A percentile compares a stretch with the other conserved stretches of the same genome.
These are phyloP conservation scores for Macrobrachium rosenbergii DNA, from an alignment of 1,140 invertebrate genomes.

Conservation along the genomic window DNA sequence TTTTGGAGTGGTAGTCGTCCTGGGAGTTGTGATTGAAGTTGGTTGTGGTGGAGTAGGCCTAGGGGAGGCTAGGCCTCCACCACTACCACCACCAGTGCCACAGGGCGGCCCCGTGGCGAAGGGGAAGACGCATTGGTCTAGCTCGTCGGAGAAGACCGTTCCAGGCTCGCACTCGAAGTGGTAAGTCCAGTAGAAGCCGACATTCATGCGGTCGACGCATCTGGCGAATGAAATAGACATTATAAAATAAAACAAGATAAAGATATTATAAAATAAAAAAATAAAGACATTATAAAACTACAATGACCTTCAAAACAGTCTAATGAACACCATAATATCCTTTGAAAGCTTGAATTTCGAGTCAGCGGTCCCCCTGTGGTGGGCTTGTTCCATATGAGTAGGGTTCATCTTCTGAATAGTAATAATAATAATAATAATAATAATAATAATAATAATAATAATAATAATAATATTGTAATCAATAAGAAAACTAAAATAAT, in stretches of 20 bases:
- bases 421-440: not conserved
- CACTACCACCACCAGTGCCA: not conserved
- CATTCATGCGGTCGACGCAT: constrained; percentile 24
- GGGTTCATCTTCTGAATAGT: too few relatives aligned
- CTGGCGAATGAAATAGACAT: not conserved
- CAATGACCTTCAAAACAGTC: too few relatives aligned
- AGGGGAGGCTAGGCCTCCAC: not conserved
- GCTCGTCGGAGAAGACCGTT: constrained; percentile 8
- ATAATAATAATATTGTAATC: too few relatives aligned
- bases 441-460: not conserved
- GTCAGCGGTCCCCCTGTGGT: too few relatives aligned
- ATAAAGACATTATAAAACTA: too few relatives aligned
- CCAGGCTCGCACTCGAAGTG: constrained; percentile 20
- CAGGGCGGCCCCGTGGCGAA: constrained; percentile 2
- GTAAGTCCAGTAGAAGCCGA: constrained; percentile 31
- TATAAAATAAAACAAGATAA: too few relatives aligned
- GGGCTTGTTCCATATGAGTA: too few relatives aligned
- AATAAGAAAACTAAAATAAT: too few relatives aligned
- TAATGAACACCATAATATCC: too few relatives aligned
- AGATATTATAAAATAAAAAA: too few relatives aligned
- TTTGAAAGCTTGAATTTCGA: too few relatives aligned
- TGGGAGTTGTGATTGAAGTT: not conserved
- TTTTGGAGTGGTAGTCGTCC: not conserved
- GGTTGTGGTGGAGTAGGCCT: not conserved
- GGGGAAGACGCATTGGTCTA: constrained; percentile 21